Percentiles rank a stretch among this genome's conserved stretches.
These are phyloP conservation scores for Kryptolebias ocellatus DNA, from an alignment of 2,797 vertebrate species.

Conservation along the genomic window DNA sequence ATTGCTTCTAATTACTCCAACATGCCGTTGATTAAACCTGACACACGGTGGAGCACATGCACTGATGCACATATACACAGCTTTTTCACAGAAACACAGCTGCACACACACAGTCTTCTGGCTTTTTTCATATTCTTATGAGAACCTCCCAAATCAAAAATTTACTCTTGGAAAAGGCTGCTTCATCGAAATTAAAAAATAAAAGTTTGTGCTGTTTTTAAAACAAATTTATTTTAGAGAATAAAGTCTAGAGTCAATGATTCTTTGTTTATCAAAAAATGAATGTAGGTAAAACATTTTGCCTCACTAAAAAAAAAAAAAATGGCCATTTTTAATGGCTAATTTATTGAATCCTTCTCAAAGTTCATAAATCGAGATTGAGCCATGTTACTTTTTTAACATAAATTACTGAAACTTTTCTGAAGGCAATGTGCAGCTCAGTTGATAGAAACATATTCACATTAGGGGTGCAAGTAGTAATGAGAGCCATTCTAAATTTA, in stretches of 20 bases:
- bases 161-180: neutral
- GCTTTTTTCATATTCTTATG: neutral
- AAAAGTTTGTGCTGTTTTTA: neutral
- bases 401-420: no score
- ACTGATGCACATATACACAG: constrained; percentile 8
- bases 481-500: no score
- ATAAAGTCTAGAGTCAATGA: neutral
- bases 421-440: no score
- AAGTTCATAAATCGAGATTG: no score
- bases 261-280: no score
- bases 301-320: no score
- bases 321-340: no score
- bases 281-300: no score
- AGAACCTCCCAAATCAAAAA: neutral
- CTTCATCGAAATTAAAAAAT: neutral
- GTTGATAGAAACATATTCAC: no score
- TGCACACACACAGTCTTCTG: neutral
- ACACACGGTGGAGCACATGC: constrained; percentile 30
- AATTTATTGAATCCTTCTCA: no score
- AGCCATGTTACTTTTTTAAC: no score
- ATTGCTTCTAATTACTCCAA: constrained; percentile 57
- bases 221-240: neutral
- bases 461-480: no score
- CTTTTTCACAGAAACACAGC: constrained; percentile 8
- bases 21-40: constrained; percentile 52